These are phyloP conservation scores for Sanderia malayensis DNA, from an alignment of 30 jellyfish, hydroid and myxozoan genomes.

Conservation along the genomic window DNA sequence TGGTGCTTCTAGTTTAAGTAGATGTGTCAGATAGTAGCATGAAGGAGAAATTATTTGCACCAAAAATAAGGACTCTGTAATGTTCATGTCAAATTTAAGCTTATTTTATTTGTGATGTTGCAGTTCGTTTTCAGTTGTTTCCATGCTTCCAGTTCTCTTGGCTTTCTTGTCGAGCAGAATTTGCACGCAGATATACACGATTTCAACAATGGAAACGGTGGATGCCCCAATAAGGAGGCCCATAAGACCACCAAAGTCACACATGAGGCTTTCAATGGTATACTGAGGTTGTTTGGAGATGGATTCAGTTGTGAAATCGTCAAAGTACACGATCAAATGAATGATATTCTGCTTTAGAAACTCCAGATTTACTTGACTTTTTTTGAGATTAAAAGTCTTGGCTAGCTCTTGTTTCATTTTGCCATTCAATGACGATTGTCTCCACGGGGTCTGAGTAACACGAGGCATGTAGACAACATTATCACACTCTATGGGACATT, in stretches of 20 bases:
- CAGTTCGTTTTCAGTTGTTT: too few species aligned
- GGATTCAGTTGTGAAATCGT: neutral
- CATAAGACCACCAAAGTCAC: conserved; percentile 43
- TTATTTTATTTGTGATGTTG: too few species aligned
- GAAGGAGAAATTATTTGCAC: too few species aligned
- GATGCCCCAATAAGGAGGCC: conserved; percentile 37
- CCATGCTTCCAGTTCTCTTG: too few species aligned
- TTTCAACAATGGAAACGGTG: conserved; percentile 10
- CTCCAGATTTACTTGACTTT: neutral
- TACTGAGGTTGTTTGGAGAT: conserved; percentile 8
- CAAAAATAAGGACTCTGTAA: too few species aligned
- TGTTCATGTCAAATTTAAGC: too few species aligned
- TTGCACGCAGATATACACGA: too few species aligned
- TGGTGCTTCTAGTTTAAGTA: too few species aligned
- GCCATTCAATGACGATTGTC: neutral
- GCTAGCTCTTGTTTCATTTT: neutral
- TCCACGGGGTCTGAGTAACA: neutral
- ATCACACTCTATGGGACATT: neutral
- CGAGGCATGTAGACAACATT: neutral
- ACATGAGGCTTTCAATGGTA: conserved; percentile 3
- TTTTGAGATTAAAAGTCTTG: neutral
- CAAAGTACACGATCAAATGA: neutral
- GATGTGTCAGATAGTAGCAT: too few species aligned
- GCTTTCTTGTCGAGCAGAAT: too few species aligned
- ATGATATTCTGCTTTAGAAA: conserved; percentile 3